Conservation (phyloP, 2,797 vertebrate genomes). For the Chromis chromis region DNA sequence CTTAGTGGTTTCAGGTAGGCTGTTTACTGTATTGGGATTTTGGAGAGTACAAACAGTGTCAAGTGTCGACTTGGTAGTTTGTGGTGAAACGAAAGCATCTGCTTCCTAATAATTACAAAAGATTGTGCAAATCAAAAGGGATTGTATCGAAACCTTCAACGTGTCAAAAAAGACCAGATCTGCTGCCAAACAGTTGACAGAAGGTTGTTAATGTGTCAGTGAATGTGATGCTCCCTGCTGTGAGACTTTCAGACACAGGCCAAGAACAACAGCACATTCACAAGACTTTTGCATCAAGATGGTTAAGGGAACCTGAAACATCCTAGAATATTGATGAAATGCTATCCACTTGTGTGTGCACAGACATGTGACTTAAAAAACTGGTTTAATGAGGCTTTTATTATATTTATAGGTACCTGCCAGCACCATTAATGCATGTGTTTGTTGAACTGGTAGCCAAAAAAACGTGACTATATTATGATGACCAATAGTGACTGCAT, state of each 20-base stretch:
- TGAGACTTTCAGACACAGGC: neutral
- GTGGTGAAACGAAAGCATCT: neutral
- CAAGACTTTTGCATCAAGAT: too few species aligned
- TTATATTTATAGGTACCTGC: neutral
- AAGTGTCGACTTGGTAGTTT: neutral
- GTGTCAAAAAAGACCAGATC: constrained; percentile 2
- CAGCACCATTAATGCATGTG: neutral
- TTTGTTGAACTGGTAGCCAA: constrained; percentile 4
- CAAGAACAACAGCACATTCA: neutral
- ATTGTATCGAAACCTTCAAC: neutral
- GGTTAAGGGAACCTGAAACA: neutral
- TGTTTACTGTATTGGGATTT: neutral
- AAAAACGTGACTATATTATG: neutral
- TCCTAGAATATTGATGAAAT: neutral
- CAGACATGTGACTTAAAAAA: neutral
- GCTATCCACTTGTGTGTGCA: neutral
- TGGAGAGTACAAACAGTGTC: neutral
- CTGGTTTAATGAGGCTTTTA: constrained; percentile 12
- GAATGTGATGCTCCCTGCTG: neutral
- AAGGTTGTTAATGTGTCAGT: neutral
- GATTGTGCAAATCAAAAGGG: neutral
- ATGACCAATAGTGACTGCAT: constrained; percentile 2
- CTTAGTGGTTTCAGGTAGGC: neutral
- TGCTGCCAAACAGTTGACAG: constrained; percentile 2
- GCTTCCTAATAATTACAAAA: too few species aligned